phyloP scores from a whole-genome alignment of 1,140 invertebrate species.

The Euwallacea similis region DNA sequence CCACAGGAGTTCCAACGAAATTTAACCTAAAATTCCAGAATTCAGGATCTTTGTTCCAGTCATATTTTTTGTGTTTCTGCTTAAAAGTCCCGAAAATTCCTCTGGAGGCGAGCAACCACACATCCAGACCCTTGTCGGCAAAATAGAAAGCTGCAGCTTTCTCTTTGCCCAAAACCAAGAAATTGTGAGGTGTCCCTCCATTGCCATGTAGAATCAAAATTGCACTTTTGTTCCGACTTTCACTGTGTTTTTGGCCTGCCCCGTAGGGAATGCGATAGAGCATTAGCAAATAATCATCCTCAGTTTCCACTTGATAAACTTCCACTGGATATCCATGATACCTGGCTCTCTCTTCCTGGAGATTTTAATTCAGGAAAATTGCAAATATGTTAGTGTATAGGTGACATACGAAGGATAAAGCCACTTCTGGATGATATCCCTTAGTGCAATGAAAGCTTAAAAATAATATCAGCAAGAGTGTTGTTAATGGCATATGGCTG shows the following conservation, averaged over 20 bases:
- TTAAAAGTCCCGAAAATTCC: conserved; percentile 62
- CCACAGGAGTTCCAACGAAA: neutral
- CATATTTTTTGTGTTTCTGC: conserved; percentile 46
- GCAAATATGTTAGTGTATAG: neutral
- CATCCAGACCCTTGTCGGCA: conserved; percentile 72
- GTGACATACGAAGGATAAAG: neutral
- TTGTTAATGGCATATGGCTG: too few relatives aligned
- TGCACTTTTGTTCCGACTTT: conserved; percentile 9
- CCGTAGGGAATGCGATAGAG: conserved; percentile 16
- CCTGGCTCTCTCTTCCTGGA: conserved; percentile 7
- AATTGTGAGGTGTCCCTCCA: conserved; percentile 16
- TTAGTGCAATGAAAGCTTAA: too few relatives aligned
- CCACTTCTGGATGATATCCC: neutral
- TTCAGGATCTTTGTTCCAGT: conserved; percentile 16
- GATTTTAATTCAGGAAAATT: neutral
- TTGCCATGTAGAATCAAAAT: conserved; percentile 29
- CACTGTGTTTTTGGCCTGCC: neutral
- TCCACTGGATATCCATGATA: conserved; percentile 30
- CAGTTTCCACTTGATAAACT: conserved; percentile 18
- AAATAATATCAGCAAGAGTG: too few relatives aligned
- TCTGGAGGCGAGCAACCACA: conserved; percentile 70
- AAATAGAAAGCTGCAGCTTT: conserved; percentile 59
- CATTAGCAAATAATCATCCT: conserved; percentile 15
- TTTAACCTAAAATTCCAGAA: conserved; percentile 29
- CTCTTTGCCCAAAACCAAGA: conserved; percentile 13